Evolutionary conservation across 92 coral and sea anemone genomes (phyloP).

Genomic region (Siderastrea radians): DNA sequence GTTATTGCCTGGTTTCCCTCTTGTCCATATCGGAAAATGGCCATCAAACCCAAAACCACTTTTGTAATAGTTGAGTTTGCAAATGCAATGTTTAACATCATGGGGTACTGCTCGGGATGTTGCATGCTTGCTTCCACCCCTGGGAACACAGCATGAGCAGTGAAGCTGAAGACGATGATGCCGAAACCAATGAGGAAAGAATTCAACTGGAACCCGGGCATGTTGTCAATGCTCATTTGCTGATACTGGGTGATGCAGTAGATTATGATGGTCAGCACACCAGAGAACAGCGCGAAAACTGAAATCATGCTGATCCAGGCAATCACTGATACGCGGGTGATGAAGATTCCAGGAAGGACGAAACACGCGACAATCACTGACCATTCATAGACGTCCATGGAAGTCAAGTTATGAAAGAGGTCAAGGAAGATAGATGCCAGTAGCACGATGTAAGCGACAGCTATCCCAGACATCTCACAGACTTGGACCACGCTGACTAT

Average conservation of each 20-base stretch:
- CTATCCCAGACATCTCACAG: slow-evolving; percentile 57
- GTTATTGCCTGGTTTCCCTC: slow-evolving; percentile 37
- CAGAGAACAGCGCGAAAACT: slow-evolving; percentile 43
- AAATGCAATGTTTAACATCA: slow-evolving; percentile 47
- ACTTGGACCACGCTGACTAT: slow-evolving; percentile 50
- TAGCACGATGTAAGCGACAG: slow-evolving; percentile 33
- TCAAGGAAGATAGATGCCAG: slow-evolving; percentile 46
- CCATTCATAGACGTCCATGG: slow-evolving; percentile 53
- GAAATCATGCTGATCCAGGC: slow-evolving; percentile 64
- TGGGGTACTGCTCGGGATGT: slow-evolving; percentile 44
- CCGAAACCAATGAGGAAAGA: slow-evolving; percentile 47
- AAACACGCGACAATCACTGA: slow-evolving; percentile 42
- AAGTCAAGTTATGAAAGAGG: slow-evolving; percentile 21
- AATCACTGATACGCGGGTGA: slow-evolving; percentile 52
- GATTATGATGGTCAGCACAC: slow-evolving; percentile 31
- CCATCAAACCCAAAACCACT: slow-evolving; percentile 27
- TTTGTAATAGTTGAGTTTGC: slow-evolving; percentile 39
- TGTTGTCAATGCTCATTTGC: slow-evolving; percentile 39
- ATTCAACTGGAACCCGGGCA: slow-evolving; percentile 47
- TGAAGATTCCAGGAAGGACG: slow-evolving; percentile 47
- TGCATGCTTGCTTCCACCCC: slow-evolving; percentile 60
- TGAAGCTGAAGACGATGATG: slow-evolving; percentile 51
- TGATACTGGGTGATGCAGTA: slow-evolving; percentile 43
- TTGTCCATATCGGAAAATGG: slow-evolving; percentile 30
- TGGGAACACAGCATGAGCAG: slow-evolving; percentile 61